Percentiles rank a stretch among this genome's conserved stretches.
These are phyloP conservation scores for Danio kyathit DNA, from an alignment of 2,797 vertebrate genomes.

Conservation along the genomic window DNA sequence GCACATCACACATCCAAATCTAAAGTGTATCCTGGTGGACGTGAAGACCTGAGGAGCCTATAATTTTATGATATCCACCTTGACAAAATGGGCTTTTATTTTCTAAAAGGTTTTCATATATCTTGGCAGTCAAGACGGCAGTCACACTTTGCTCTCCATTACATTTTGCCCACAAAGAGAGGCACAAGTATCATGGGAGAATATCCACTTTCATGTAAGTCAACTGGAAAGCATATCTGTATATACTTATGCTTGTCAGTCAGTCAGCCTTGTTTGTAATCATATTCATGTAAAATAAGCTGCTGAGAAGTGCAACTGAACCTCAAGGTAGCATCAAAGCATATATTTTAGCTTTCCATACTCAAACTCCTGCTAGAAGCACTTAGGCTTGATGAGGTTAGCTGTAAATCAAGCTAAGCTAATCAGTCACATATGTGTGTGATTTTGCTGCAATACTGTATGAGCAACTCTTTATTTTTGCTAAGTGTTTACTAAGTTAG, in stretches of 20 bases:
- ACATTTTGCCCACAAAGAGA: slow-evolving; percentile 15
- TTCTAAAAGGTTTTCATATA: slow-evolving; percentile 14
- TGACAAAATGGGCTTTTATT: neutral
- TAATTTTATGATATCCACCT: neutral
- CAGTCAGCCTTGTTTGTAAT: neutral
- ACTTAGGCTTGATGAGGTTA: neutral
- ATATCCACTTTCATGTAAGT: neutral
- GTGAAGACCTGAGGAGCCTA: neutral
- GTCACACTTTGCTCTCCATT: slow-evolving; percentile 10
- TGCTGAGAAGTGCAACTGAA: neutral
- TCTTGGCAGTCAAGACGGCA: slow-evolving; percentile 1
- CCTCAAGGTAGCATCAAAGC: neutral
- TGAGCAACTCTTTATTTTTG: neutral
- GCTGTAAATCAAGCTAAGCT: neutral
- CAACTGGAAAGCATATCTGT: neutral
- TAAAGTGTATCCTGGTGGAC: neutral
- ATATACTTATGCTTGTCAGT: slow-evolving; percentile 32
- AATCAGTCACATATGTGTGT: neutral
- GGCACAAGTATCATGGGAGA: neutral
- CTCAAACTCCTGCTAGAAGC: neutral
- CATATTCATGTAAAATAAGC: slow-evolving; percentile 24
- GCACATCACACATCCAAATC: slow-evolving; percentile 10
- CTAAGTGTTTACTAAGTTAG: too few species aligned
- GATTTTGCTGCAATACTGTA: neutral
- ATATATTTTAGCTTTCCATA: neutral